Percentiles rank a stretch among this genome's conserved stretches.
Conservation (phyloP, 2,113 vertebrate species). For the Vanacampus margaritifer region DNA sequence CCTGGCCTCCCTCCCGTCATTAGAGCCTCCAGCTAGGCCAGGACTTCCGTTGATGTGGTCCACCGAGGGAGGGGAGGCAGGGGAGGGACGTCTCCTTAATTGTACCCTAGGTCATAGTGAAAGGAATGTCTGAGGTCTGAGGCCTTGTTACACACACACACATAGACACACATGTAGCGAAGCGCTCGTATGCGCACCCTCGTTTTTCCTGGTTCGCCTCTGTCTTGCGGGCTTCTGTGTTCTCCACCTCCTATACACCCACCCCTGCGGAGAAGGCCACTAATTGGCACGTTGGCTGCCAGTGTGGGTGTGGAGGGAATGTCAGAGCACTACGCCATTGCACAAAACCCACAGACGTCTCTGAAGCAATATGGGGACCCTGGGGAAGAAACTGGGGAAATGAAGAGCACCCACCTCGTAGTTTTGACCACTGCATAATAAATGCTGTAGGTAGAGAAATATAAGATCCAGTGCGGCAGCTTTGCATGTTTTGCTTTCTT, state of each 20-base stretch:
- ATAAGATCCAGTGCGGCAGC: constrained; percentile 15
- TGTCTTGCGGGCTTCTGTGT: constrained; percentile 66
- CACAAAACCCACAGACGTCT: constrained; percentile 71
- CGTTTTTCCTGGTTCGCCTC: constrained; percentile 54
- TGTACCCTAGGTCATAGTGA: constrained; percentile 74
- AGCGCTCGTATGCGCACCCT: constrained; percentile 51
- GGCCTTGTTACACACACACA: constrained; percentile 63
- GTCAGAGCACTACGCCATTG: constrained; percentile 73
- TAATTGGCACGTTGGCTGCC: constrained; percentile 81
- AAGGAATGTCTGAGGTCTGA: constrained; percentile 80
- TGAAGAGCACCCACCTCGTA: constrained; percentile 53
- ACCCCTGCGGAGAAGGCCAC: constrained; percentile 76
- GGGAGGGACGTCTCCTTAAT: constrained; percentile 76
- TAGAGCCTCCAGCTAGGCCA: constrained; percentile 70
- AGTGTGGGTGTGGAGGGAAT: constrained; percentile 79
- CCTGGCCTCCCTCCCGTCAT: constrained; percentile 71
- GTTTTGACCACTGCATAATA: constrained; percentile 51
- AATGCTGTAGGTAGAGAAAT: constrained; percentile 29
- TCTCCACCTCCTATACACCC: constrained; percentile 69
- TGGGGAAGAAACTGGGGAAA: constrained; percentile 52
- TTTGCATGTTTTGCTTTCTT: constrained; percentile 16
- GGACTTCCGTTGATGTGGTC: constrained; percentile 76
- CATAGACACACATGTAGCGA: constrained; percentile 50
- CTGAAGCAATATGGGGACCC: constrained; percentile 59
- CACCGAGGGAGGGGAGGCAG: constrained; percentile 66